Conservation (phyloP, 2,888 invertebrate genomes). For the Subacronicta megacephala region DNA sequence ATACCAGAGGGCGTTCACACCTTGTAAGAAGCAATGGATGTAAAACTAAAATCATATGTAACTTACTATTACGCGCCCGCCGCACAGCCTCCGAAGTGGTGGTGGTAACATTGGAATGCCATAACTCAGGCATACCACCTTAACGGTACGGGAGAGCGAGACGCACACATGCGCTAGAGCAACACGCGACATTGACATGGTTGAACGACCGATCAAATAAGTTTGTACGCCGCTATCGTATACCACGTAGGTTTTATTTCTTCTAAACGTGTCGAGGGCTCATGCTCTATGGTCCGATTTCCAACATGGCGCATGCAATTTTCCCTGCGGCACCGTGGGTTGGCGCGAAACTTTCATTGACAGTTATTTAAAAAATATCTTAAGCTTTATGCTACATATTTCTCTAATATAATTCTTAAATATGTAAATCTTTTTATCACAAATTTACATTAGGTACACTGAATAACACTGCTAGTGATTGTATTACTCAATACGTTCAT, state of each 20-base stretch:
- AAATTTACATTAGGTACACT: slow-evolving; percentile 24
- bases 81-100: slow-evolving; percentile 83
- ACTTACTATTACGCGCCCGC: slow-evolving; percentile 69
- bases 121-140: slow-evolving; percentile 87
- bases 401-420: not conserved
- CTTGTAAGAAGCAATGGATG: slow-evolving; percentile 72
- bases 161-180: slow-evolving; percentile 67
- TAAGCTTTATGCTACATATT: not conserved
- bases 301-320: slow-evolving; percentile 75
- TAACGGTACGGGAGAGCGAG: slow-evolving; percentile 85
- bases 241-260: slow-evolving; percentile 86
- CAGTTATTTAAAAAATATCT: slow-evolving; percentile 28
- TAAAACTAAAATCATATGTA: slow-evolving; percentile 79
- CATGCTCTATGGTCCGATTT: slow-evolving; percentile 73
- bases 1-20: slow-evolving; percentile 75
- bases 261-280: slow-evolving; percentile 82
- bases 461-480: slow-evolving; percentile 2
- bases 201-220: slow-evolving; percentile 90
- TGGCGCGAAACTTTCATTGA: slow-evolving; percentile 60
- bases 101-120: slow-evolving; percentile 87
- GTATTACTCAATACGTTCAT: slow-evolving; percentile 10
- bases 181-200: slow-evolving; percentile 78
- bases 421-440: slow-evolving; percentile 3
- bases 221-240: slow-evolving; percentile 85
- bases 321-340: slow-evolving; percentile 51